phyloP scores from a whole-genome alignment of 1,140 invertebrate species.

The Trichonephila inaurata region DNA sequence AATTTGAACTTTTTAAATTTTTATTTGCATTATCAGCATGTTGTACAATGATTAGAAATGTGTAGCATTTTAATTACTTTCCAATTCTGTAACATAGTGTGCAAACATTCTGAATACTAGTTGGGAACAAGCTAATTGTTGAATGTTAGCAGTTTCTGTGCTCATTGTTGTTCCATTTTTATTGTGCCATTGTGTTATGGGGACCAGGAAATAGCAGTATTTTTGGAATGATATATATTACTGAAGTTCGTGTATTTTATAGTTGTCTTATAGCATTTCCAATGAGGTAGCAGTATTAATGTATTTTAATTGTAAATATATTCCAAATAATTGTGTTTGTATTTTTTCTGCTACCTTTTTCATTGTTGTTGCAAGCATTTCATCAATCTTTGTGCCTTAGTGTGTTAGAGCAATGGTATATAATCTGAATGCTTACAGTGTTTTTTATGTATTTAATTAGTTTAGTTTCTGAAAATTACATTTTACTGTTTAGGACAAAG shows the following conservation, averaged over 20 bases:
- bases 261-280: constrained; percentile 16
- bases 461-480: too few species aligned
- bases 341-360: neutral
- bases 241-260: neutral
- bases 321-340: neutral
- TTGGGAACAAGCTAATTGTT: neutral
- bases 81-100: neutral
- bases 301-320: constrained; percentile 22
- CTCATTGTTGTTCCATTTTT: constrained; percentile 3
- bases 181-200: constrained; percentile 24
- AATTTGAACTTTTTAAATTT: too few species aligned
- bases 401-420: neutral
- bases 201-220: constrained; percentile 3
- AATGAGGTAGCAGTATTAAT: constrained; percentile 9
- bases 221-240: constrained; percentile 22
- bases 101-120: neutral
- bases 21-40: too few species aligned
- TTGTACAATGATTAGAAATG: too few species aligned
- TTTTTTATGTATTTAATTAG: neutral
- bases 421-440: neutral
- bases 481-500: too few species aligned
- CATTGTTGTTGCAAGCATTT: neutral
- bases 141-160: neutral
- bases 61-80: neutral
- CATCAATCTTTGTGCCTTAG: constrained; percentile 4